Percentiles rank a stretch among this genome's conserved stretches.
Conservation (phyloP, 2,888 invertebrate species). For the Cheilosia vernalis region DNA sequence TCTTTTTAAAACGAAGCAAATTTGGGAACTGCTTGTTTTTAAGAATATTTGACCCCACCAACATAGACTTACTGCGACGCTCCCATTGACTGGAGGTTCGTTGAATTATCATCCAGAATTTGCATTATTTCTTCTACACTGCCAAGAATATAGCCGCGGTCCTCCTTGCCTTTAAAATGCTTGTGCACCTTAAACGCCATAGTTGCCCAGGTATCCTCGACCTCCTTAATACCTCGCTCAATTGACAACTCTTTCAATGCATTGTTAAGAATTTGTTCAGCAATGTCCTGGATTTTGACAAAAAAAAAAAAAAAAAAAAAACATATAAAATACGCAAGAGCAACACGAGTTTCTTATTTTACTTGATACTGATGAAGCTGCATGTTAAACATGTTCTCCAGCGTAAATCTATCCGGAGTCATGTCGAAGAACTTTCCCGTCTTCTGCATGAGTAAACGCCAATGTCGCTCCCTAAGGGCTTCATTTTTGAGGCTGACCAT, state of each 20-base stretch:
- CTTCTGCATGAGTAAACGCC: constrained; percentile 94
- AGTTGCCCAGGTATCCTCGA: constrained; percentile 89
- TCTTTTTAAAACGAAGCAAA: too few species aligned
- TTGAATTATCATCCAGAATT: constrained; percentile 93
- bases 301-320: constrained; percentile 33
- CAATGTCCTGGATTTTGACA: constrained; percentile 85
- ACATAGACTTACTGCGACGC: constrained; percentile 88
- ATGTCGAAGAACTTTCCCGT: constrained; percentile 93
- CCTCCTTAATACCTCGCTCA: constrained; percentile 93
- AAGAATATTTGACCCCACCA: too few species aligned
- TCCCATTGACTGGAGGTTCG: constrained; percentile 96
- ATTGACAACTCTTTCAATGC: constrained; percentile 96
- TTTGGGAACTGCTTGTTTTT: too few species aligned
- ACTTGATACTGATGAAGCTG: constrained; percentile 92
- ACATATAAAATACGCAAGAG: not conserved
- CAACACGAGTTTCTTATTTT: constrained; percentile 19
- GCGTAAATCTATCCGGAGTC: constrained; percentile 93
- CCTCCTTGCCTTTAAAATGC: constrained; percentile 89
- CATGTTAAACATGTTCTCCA: constrained; percentile 97
- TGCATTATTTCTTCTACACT: constrained; percentile 92
- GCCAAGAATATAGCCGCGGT: constrained; percentile 90
- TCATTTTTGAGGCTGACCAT: constrained; percentile 96
- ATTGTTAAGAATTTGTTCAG: constrained; percentile 93
- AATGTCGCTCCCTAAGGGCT: constrained; percentile 94
- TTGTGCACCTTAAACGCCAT: constrained; percentile 87